Conservation (phyloP, 2,797 vertebrate species). For the Trematomus bernacchii region DNA sequence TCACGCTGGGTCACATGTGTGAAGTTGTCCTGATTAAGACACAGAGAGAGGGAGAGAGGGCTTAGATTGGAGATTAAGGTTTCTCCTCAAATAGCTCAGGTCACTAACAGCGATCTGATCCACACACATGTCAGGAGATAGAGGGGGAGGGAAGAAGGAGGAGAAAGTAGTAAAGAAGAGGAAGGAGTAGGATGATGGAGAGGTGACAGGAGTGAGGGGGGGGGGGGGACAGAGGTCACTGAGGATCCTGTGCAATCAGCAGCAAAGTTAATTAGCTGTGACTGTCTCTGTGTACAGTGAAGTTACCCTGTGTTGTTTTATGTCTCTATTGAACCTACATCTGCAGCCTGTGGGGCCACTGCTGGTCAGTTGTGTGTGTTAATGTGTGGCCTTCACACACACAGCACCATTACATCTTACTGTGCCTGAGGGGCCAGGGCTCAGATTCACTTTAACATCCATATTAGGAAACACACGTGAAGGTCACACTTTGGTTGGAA, state of each 20-base stretch:
- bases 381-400: slow-evolving; percentile 15
- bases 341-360: slow-evolving; percentile 19
- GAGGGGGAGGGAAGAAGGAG: neutral
- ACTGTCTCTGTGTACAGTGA: slow-evolving; percentile 16
- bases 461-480: slow-evolving; percentile 18
- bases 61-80: slow-evolving; percentile 61
- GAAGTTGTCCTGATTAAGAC: slow-evolving; percentile 50
- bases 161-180: slow-evolving; percentile 10
- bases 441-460: slow-evolving; percentile 15
- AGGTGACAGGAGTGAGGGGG: slow-evolving; percentile 25
- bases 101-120: slow-evolving; percentile 50
- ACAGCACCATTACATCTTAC: slow-evolving; percentile 6
- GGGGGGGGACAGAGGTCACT: slow-evolving; percentile 38
- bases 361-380: neutral
- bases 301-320: slow-evolving; percentile 43
- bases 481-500: slow-evolving; percentile 21
- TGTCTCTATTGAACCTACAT: slow-evolving; percentile 22
- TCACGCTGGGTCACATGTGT: slow-evolving; percentile 52
- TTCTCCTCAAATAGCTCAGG: slow-evolving; percentile 62
- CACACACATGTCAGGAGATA: slow-evolving; percentile 38
- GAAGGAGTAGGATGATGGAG: slow-evolving; percentile 15
- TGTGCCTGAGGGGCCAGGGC: slow-evolving; percentile 15
- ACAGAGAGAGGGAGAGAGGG: slow-evolving; percentile 29
- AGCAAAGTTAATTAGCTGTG: slow-evolving; percentile 38
- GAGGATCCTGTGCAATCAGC: slow-evolving; percentile 53